phyloP scores from a whole-genome alignment of 2,888 invertebrate species.

The Seira sanloemensis region DNA sequence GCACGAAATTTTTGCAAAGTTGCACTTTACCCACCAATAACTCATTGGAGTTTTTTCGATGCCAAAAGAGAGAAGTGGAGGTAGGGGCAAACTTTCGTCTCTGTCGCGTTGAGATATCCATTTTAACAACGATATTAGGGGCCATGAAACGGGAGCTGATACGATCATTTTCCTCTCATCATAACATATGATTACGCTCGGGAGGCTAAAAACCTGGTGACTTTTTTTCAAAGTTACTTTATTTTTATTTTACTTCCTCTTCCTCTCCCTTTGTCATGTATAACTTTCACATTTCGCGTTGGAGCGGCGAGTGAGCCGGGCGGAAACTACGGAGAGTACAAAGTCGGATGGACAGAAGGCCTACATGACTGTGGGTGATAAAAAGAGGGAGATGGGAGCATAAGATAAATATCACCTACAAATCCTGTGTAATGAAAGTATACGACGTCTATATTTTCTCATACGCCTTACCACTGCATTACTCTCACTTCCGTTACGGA shows the following conservation, averaged over 20 bases:
- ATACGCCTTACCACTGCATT: neutral
- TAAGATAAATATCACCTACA: neutral
- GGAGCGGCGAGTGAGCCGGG: neutral
- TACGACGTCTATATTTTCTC: conserved; percentile 8
- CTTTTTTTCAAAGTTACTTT: conserved; percentile 6
- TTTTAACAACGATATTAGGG: conserved; percentile 11
- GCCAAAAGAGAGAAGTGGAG: conserved; percentile 56
- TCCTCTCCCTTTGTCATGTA: neutral
- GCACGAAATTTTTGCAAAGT: conserved; percentile 70
- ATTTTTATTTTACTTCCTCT: neutral
- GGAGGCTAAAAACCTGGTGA: neutral
- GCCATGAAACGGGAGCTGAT: neutral
- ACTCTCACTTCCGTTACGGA: neutral
- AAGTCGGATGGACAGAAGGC: neutral
- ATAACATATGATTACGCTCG: conserved; percentile 6
- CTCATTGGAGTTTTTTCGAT: conserved; percentile 68
- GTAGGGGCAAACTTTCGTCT: conserved; percentile 51
- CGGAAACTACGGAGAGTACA: neutral
- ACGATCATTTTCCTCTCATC: neutral
- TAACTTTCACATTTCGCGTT: conserved; percentile 16
- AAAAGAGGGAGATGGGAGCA: neutral
- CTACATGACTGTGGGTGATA: neutral
- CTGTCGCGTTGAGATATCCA: conserved; percentile 47
- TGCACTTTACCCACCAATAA: conserved; percentile 72
- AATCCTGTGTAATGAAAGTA: conserved; percentile 13